Base-by-base conservation (phyloP, 1,140 invertebrate genomes). In the Drosophila tropicalis region DNA sequence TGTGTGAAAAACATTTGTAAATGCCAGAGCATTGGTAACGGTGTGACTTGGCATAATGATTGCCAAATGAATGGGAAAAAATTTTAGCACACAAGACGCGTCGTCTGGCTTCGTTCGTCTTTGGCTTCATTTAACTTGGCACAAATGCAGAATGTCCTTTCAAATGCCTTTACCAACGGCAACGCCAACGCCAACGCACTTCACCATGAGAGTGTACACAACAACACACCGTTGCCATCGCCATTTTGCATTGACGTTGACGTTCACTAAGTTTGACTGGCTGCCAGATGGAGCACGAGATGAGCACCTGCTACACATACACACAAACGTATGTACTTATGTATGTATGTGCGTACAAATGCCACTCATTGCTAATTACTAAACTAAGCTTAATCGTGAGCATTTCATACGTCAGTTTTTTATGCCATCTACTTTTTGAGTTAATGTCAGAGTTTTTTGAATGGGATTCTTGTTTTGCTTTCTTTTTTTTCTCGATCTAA, bases 31-130 rank as follows among this genome's bases (percentile, higher is more conserved):
- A 25, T 39, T 56, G 47, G 44, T 15, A 51, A 47, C 44, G 15
- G 54, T 76, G 61, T 72, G 81, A 67, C 68, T 62, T 60, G 57
- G 62, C 66, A 64, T 69, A 73, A 78, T 76, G 72, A 82, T 70
- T 79, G 72, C 69, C 72, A 82, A 86, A 83, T 86, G 83, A 87
- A 86, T 79, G 81, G 83, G 56, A 77, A 82, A 82, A 76, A 87
- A 57, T 79, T 67, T 69, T 66, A 87, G 68, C 74, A 79, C 62
- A 66, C 39, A 44, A 64, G 61, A 56, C 29, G 17, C 73, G 15
- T 39, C 39, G 13, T 58, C 56, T 58, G 29, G 44, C 57, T 39
- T 39, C 29, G 57, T 39, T 39, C 29, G 57, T 39, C 57, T 60
- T 10, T 60, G 15, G 34, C 44, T 51, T 51, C 44, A 51, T 51